These are phyloP conservation scores for Acronicta alni DNA, from an alignment of 2,888 invertebrate genomes.

Conservation along the genomic window DNA sequence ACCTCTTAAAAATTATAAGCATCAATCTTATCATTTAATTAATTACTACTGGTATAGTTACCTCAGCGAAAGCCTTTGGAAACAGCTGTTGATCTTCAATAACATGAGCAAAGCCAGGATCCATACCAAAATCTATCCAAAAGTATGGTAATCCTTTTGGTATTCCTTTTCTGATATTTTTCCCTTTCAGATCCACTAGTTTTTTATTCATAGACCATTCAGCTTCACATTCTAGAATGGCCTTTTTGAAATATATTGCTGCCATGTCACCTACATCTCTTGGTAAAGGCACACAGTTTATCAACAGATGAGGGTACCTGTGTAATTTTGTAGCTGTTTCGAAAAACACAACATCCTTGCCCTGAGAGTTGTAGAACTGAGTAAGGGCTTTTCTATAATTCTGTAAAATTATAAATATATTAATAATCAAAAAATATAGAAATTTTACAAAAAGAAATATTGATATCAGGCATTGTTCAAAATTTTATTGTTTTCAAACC, in stretches of 20 bases:
- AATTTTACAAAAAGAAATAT: no score
- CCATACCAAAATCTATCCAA: constrained; percentile 97
- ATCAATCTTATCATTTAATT: no score
- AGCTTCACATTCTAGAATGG: constrained; percentile 97
- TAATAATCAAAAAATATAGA: background rate
- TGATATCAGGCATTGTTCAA: no score
- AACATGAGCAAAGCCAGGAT: constrained; percentile 98
- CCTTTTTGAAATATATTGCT: constrained; percentile 99
- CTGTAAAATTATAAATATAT: constrained; percentile 78
- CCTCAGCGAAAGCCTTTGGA: constrained; percentile 96
- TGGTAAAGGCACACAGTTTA: constrained; percentile 97
- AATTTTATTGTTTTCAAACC: no score
- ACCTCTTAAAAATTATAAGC: no score
- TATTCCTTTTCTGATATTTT: constrained; percentile 93
- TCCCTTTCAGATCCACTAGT: constrained; percentile 88
- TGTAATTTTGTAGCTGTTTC: constrained; percentile 95
- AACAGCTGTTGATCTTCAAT: constrained; percentile 97
- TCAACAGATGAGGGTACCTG: constrained; percentile 94
- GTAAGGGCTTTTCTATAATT: constrained; percentile 93
- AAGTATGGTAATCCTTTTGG: constrained; percentile 99
- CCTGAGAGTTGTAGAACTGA: constrained; percentile 92
- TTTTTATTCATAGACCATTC: constrained; percentile 99
- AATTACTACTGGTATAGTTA: constrained; percentile 70
- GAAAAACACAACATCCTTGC: constrained; percentile 96
- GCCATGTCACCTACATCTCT: constrained; percentile 95